Conservation (phyloP, 2,888 invertebrate genomes). For the Mesodorylaimus sp. region DNA sequence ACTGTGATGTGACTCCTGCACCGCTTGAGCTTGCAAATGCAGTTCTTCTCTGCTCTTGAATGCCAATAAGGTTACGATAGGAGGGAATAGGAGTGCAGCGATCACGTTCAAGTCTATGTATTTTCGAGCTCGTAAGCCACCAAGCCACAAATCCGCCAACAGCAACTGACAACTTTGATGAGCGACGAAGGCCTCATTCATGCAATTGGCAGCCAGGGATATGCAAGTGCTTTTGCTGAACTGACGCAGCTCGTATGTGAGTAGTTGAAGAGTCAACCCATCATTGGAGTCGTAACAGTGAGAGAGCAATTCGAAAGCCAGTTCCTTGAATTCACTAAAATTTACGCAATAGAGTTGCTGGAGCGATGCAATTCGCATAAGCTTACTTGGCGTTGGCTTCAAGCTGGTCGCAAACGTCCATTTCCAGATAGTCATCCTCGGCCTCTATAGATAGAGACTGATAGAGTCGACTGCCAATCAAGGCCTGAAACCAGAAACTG, state of each 20-base stretch:
- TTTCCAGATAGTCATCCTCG: constrained; percentile 89
- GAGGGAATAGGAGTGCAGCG: constrained; percentile 61
- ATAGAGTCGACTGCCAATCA: constrained; percentile 81
- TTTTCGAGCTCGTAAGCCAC: constrained; percentile 79
- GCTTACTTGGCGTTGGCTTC: constrained; percentile 76
- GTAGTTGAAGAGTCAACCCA: constrained; percentile 75
- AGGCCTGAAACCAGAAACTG: constrained; percentile 26
- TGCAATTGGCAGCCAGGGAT: constrained; percentile 81
- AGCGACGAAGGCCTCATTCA: constrained; percentile 46
- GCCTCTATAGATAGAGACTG: constrained; percentile 96
- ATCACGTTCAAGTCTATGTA: constrained; percentile 68
- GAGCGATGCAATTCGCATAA: constrained; percentile 13
- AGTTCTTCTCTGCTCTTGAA: constrained; percentile 95
- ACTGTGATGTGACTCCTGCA: constrained; percentile 70
- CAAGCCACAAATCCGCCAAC: constrained; percentile 98
- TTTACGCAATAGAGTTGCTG: not conserved
- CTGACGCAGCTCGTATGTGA: constrained; percentile 87
- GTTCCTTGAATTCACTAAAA: constrained; percentile 26
- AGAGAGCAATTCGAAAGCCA: constrained; percentile 74
- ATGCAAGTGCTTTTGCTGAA: constrained; percentile 97
- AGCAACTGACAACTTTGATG: constrained; percentile 56
- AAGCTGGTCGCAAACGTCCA: constrained; percentile 83
- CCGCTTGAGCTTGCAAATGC: constrained; percentile 91
- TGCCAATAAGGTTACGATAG: constrained; percentile 63
- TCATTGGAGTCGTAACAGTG: constrained; percentile 90